Conservation (phyloP, 1,140 invertebrate genomes). For the Penaeus vannamei region DNA sequence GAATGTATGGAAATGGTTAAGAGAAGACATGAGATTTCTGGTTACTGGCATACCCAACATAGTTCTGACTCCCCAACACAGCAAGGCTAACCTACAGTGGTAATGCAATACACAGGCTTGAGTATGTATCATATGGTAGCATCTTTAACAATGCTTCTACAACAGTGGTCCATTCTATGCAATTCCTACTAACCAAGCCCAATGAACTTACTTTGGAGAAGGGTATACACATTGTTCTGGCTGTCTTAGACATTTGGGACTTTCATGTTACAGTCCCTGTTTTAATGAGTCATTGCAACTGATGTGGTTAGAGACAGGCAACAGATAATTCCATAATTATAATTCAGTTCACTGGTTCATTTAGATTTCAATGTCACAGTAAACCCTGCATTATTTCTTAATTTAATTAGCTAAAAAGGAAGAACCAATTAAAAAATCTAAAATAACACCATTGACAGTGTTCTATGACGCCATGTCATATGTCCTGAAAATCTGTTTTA, state of each 20-base stretch:
- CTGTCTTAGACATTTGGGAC: conserved; percentile 1
- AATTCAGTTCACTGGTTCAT: too few species aligned
- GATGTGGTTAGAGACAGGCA: too few species aligned
- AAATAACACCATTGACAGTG: too few species aligned
- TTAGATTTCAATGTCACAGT: too few species aligned
- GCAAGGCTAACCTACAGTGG: conserved; percentile 63
- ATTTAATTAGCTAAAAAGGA: neutral
- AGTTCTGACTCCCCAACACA: conserved; percentile 63
- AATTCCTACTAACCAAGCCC: conserved; percentile 60
- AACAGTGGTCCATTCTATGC: conserved; percentile 60
- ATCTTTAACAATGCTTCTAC: conserved; percentile 58
- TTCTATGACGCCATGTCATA: too few species aligned
- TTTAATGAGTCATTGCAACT: too few species aligned
- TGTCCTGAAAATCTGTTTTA: neutral
- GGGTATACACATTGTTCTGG: conserved; percentile 36
- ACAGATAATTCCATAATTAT: too few species aligned
- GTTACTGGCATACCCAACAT: conserved; percentile 38
- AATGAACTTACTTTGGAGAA: conserved; percentile 55
- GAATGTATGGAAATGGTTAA: conserved; percentile 6
- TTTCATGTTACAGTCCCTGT: neutral
- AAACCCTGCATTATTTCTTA: too few species aligned
- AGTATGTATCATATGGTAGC: conserved; percentile 47
- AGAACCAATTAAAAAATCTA: neutral
- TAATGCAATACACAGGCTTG: conserved; percentile 61
- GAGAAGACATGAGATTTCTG: conserved; percentile 15